phyloP scores from a whole-genome alignment of 2,113 vertebrate species.

The Hippocampus mohnikei region DNA sequence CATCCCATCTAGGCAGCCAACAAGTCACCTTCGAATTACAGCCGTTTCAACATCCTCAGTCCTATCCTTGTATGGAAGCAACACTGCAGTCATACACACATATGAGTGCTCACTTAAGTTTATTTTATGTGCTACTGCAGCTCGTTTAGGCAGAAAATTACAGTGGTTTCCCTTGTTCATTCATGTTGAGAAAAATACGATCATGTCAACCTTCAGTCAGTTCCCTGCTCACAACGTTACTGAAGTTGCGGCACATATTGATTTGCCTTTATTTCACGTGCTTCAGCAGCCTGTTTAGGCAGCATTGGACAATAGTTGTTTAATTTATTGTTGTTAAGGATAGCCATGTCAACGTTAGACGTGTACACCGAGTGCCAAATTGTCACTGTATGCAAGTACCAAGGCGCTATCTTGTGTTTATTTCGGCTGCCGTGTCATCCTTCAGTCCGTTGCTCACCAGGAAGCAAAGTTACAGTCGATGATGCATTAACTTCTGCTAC shows the following conservation, averaged over 20 bases:
- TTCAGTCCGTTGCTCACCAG: neutral
- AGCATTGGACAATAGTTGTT: neutral
- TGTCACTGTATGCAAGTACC: too few species aligned
- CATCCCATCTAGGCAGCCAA: neutral
- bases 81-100: neutral
- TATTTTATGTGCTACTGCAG: neutral
- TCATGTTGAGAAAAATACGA: neutral
- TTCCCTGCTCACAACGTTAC: neutral
- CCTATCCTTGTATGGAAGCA: neutral
- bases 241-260: neutral
- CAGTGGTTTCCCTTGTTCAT: neutral
- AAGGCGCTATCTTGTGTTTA: too few species aligned
- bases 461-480: neutral
- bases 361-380: too few species aligned
- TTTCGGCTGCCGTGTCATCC: neutral
- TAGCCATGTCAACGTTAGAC: neutral
- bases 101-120: neutral
- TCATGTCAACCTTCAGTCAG: neutral
- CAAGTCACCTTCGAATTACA: neutral
- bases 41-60: neutral
- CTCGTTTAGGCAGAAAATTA: neutral
- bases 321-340: neutral
- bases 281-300: neutral
- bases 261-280: too few species aligned
- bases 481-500: neutral